Percentiles rank a stretch among this genome's conserved stretches.
These are phyloP conservation scores for Scytalopus superciliaris DNA, from an alignment of 2,113 vertebrate genomes.

Conservation along the genomic window DNA sequence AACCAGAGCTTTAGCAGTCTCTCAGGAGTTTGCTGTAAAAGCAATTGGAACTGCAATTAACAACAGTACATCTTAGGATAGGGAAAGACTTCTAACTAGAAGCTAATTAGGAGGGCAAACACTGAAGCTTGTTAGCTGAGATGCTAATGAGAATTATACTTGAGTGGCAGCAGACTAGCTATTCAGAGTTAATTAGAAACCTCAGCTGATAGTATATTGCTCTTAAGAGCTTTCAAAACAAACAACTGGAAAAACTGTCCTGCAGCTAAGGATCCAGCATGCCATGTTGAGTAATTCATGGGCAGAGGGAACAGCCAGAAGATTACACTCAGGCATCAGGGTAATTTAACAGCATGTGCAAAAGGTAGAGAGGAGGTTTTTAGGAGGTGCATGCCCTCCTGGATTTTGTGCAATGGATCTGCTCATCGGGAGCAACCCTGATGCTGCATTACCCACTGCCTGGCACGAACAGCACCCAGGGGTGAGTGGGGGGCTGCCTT, in stretches of 20 bases:
- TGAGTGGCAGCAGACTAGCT: constrained; percentile 69
- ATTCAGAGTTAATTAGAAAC: constrained; percentile 69
- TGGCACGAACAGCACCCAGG: fast-evolving
- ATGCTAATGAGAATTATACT: constrained; percentile 70
- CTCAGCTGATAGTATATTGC: constrained; percentile 57
- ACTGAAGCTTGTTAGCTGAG: constrained; percentile 65
- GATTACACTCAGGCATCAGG: not conserved
- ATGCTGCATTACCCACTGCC: fast-evolving
- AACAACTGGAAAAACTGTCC: constrained; percentile 62
- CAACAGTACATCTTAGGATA: constrained; percentile 35
- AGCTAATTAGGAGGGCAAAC: constrained; percentile 72
- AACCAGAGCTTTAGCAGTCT: constrained; percentile 15
- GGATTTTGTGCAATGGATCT: not conserved
- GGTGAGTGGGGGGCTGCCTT: not conserved
- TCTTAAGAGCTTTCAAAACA: constrained; percentile 68
- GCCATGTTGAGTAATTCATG: not conserved
- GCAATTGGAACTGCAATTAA: constrained; percentile 61
- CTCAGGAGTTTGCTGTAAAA: constrained; percentile 36
- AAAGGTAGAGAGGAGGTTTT: not conserved
- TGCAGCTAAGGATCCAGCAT: constrained; percentile 38
- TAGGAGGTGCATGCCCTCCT: not conserved
- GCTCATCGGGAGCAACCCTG: not conserved
- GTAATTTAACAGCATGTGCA: not conserved
- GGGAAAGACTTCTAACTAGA: constrained; percentile 49
- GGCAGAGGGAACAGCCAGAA: not conserved